Evolutionary conservation across 2,888 invertebrate genomes (phyloP).

Genomic region (Eristalis arbustorum): DNA sequence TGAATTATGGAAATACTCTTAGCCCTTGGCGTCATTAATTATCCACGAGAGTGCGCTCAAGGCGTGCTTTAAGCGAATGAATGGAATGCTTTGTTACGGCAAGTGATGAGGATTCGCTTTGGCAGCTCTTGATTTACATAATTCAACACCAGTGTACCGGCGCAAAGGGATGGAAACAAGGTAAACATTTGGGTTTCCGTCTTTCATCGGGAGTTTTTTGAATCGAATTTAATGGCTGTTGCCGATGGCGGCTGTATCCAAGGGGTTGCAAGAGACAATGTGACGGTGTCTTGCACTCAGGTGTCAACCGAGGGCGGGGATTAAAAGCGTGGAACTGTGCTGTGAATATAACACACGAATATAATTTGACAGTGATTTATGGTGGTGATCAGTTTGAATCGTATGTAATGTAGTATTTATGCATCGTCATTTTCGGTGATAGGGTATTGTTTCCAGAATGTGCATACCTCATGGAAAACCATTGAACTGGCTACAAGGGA

Average conservation of each 20-base stretch:
- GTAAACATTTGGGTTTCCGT: background rate
- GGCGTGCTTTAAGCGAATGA: background rate
- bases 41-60: background rate
- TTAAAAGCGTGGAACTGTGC: background rate
- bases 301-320: background rate
- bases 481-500: too few species aligned
- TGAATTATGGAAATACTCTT: background rate
- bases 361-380: background rate
- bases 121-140: conserved; percentile 1
- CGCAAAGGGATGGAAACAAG: background rate
- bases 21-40: conserved; percentile 1
- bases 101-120: background rate
- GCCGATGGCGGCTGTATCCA: background rate
- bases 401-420: background rate
- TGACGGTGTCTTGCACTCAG: background rate
- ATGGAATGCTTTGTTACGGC: background rate
- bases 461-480: too few species aligned
- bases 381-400: background rate
- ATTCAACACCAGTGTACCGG: background rate
- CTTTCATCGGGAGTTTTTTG: background rate
- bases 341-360: background rate
- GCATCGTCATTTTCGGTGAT: background rate
- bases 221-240: background rate
- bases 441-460: background rate
- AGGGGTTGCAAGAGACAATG: background rate